A percentile compares a stretch with the other conserved stretches of the same genome.
Conservation (phyloP, 2,113 vertebrate genomes). For the Diadophis punctatus region DNA sequence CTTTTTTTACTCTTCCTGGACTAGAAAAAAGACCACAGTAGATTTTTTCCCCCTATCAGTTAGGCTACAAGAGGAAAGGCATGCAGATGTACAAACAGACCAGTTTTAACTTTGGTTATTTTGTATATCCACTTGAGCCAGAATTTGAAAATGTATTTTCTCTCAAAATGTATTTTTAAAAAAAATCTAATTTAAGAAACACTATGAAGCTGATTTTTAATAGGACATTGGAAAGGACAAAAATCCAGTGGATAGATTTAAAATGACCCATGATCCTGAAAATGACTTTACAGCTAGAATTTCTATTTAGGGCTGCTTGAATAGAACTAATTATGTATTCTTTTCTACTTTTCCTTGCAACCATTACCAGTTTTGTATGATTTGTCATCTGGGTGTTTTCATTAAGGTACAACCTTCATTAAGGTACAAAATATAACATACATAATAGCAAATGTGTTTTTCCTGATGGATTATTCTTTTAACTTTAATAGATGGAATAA, state of each 20-base stretch:
- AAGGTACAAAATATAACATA: not conserved
- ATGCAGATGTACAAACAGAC: not conserved
- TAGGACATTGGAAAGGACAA: not conserved
- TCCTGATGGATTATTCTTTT: not conserved
- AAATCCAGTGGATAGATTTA: not conserved
- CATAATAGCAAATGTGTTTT: not conserved
- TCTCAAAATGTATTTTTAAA: not conserved
- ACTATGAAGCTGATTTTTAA: not conserved
- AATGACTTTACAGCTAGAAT: not conserved
- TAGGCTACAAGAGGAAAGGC: not conserved
- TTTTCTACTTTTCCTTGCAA: not conserved
- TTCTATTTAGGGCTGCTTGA: not conserved
- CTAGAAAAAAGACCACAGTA: not conserved
- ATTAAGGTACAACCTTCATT: not conserved
- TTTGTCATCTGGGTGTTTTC: not conserved
- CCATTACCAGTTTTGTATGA: not conserved
- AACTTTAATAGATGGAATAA: not conserved
- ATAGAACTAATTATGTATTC: not conserved
- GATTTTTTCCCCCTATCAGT: not conserved
- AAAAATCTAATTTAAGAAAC: not conserved
- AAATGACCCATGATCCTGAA: not conserved
- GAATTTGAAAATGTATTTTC: not conserved
- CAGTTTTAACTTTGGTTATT: not conserved
- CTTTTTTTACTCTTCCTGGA: not conserved
- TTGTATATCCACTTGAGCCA: not conserved